Percentiles rank a stretch among this genome's conserved stretches.
These are phyloP conservation scores for Ariopsis seemanni DNA, from an alignment of 2,113 vertebrate species.

Conservation along the genomic window DNA sequence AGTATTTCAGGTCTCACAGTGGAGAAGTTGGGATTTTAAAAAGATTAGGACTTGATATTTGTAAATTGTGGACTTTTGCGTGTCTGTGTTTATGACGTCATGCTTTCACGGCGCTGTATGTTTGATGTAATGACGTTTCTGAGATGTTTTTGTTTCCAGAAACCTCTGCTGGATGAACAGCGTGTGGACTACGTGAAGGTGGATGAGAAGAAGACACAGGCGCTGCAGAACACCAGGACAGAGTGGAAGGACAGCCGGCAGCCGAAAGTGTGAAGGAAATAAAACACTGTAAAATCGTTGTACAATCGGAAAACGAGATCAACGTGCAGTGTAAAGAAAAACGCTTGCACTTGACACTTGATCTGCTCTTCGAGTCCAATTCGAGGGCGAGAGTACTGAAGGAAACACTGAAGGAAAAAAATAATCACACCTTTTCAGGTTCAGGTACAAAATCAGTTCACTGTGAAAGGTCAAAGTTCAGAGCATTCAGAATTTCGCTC, in stretches of 20 bases:
- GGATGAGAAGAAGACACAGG: slow-evolving; percentile 97
- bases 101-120: neutral
- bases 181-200: slow-evolving; percentile 95
- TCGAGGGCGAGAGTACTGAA: neutral
- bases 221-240: slow-evolving; percentile 91
- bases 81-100: neutral
- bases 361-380: neutral
- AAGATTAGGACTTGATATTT: too few species aligned
- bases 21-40: too few species aligned
- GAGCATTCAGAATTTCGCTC: too few species aligned
- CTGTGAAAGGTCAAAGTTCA: neutral
- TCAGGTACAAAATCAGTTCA: neutral
- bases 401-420: neutral
- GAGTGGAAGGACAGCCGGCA: slow-evolving; percentile 94
- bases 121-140: neutral
- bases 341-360: neutral
- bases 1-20: neutral
- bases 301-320: neutral
- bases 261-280: slow-evolving; percentile 81
- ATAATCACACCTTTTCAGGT: neutral
- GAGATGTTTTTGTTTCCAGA: slow-evolving; percentile 69
- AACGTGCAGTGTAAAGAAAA: neutral
- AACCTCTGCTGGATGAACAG: slow-evolving; percentile 86
- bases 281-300: neutral
- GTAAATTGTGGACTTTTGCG: neutral